Conservation (phyloP, 2,797 vertebrate genomes). For the Vespertilio murinus region DNA sequence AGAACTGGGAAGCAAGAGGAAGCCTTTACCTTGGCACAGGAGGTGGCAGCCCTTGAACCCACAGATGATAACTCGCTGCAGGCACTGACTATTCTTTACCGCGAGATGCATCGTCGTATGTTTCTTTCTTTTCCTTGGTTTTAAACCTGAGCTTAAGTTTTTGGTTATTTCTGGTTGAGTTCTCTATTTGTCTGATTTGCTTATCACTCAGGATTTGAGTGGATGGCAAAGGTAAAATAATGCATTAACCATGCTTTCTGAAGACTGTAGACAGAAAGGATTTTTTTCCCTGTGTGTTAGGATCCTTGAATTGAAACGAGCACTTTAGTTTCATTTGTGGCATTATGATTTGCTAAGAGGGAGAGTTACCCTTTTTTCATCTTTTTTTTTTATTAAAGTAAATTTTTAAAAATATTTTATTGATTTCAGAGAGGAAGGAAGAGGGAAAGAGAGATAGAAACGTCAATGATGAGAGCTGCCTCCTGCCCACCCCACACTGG, state of each 20-base stretch:
- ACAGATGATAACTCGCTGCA: constrained; percentile 98
- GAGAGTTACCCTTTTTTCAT: background rate
- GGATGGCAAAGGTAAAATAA: background rate
- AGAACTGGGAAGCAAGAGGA: constrained; percentile 97
- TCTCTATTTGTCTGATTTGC: background rate
- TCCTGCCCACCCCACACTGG: background rate
- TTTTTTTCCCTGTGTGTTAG: background rate
- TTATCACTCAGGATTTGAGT: background rate
- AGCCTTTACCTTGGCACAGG: constrained; percentile 94
- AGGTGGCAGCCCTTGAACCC: constrained; percentile 95
- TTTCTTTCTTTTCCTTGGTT: constrained; percentile 28
- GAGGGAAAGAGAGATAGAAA: background rate
- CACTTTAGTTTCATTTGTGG: background rate
- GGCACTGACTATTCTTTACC: constrained; percentile 96
- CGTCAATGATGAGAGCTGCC: background rate
- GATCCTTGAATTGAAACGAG: background rate
- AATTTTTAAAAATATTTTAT: background rate
- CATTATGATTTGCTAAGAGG: background rate
- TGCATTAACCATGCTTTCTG: background rate
- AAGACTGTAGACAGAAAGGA: background rate
- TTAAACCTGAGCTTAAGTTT: background rate
- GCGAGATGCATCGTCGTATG: constrained; percentile 97
- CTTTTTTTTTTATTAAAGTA: background rate
- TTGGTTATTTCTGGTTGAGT: background rate
- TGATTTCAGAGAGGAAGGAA: background rate